These are phyloP conservation scores for Oryctes rhinoceros DNA, from an alignment of 1,140 invertebrate genomes.

Conservation along the genomic window DNA sequence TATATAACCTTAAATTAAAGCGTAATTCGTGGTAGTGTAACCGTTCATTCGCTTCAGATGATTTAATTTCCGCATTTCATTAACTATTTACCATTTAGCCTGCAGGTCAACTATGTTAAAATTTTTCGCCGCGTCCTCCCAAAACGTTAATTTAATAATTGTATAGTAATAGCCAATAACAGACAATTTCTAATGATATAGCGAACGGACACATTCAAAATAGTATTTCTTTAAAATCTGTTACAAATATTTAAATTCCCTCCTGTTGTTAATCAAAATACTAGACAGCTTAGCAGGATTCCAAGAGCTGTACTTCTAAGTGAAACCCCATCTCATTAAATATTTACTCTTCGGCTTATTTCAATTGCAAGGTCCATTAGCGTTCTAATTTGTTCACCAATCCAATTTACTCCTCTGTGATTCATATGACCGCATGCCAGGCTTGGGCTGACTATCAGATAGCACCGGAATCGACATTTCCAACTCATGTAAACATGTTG, in stretches of 20 bases:
- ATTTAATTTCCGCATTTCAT: conserved; percentile 7
- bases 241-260: background rate
- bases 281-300: background rate
- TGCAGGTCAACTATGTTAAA: background rate
- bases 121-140: background rate
- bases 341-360: background rate
- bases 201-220: too few relatives aligned
- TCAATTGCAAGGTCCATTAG: background rate
- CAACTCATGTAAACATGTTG: background rate
- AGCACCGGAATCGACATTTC: background rate
- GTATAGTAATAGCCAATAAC: too few relatives aligned
- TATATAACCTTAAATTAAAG: too few relatives aligned
- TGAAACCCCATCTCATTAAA: background rate
- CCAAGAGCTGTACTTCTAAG: background rate
- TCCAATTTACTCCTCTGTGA: conserved; percentile 2
- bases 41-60: too few relatives aligned
- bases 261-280: background rate
- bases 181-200: too few relatives aligned
- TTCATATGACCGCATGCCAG: background rate
- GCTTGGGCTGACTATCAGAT: conserved; percentile 7
- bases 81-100: background rate
- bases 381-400: conserved; percentile 7
- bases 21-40: too few relatives aligned
- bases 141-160: too few relatives aligned
- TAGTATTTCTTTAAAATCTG: too few relatives aligned